Percentiles rank a stretch among this genome's conserved stretches.
Conservation (phyloP, 2,888 invertebrate species). For the Labia minor region DNA sequence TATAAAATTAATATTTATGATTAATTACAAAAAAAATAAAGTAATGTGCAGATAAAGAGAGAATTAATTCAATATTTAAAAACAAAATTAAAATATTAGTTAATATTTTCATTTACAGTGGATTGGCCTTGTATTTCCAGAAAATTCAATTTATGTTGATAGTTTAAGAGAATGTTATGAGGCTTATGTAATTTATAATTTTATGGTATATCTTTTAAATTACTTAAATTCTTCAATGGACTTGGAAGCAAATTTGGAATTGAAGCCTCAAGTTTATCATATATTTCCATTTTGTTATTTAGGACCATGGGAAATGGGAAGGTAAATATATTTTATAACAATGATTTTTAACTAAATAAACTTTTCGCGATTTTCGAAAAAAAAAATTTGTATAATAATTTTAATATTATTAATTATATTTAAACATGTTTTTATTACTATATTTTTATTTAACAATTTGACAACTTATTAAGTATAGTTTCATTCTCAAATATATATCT, state of each 20-base stretch:
- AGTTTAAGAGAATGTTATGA: constrained; percentile 91
- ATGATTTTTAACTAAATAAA: too few relatives aligned
- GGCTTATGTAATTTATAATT: constrained; percentile 96
- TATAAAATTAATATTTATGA: too few relatives aligned
- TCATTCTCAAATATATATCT: too few relatives aligned
- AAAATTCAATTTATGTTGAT: constrained; percentile 84
- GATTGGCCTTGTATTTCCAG: constrained; percentile 78
- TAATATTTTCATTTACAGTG: constrained; percentile 52
- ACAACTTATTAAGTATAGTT: too few relatives aligned
- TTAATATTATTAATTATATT: not conserved
- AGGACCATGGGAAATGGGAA: constrained; percentile 88
- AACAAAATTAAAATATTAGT: too few relatives aligned
- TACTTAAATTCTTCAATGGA: constrained; percentile 80
- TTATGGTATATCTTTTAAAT: constrained; percentile 87
- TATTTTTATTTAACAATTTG: too few relatives aligned
- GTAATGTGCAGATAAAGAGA: too few relatives aligned
- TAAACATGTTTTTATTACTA: not conserved
- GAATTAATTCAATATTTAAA: too few relatives aligned
- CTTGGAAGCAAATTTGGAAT: constrained; percentile 66
- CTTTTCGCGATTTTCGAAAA: not conserved
- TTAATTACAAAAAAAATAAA: too few relatives aligned
- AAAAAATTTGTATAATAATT: not conserved
- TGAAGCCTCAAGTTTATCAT: constrained; percentile 76
- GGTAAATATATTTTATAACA: constrained; percentile 45
- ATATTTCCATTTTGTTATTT: constrained; percentile 86